Base-by-base conservation (phyloP, 2,797 vertebrate genomes). In the Intellagama lesueurii region DNA sequence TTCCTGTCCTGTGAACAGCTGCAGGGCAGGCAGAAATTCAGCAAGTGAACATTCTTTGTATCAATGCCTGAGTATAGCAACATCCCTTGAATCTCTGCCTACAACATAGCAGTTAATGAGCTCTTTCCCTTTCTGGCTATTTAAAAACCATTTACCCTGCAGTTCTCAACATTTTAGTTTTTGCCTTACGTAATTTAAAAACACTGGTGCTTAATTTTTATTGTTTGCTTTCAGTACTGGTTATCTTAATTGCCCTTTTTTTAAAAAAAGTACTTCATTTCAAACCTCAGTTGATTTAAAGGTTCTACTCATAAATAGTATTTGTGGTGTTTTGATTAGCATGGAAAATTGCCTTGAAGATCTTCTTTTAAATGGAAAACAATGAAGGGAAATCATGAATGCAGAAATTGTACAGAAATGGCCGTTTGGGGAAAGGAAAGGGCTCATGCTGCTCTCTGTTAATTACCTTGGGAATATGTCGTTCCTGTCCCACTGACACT, bases 401-500 rank as follows among this genome's bases (percentile, higher is more conserved):
- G 69, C 22, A 35, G 24, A 6, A 66, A 66, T 28, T 7, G 80
- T 14, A 19, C 32, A 52, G 22, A 8, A 35, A 0, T 47, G 22
- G 24, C 32, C n/a, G 11, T 69, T 40, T 7, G 30, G 49, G 4
- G 2, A 68, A 69, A 77, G 16, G 1, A 0, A 2, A 16, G 11
- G 52, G 5, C 47, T 64, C 19, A 64, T 1, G 3, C 24, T 40
- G 2, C 77, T 89, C 5, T 40, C 66, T 14, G 12, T n/a, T 96
- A 96, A 98, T 97, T 97, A 99, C 99, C 98, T 73, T 99, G 99
- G 49, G 99, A 99, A 72, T 98, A 99, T 1, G 97, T 98, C 91
- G 98, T 98, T 81, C 98, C 98, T 0, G 98, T 98, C 28, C 98
- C 99, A 3, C 98, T 99, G 96, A 99, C 98, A 32, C 99, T 99